Base-by-base conservation (phyloP, 2,113 vertebrate genomes). In the Mirza zaza region DNA sequence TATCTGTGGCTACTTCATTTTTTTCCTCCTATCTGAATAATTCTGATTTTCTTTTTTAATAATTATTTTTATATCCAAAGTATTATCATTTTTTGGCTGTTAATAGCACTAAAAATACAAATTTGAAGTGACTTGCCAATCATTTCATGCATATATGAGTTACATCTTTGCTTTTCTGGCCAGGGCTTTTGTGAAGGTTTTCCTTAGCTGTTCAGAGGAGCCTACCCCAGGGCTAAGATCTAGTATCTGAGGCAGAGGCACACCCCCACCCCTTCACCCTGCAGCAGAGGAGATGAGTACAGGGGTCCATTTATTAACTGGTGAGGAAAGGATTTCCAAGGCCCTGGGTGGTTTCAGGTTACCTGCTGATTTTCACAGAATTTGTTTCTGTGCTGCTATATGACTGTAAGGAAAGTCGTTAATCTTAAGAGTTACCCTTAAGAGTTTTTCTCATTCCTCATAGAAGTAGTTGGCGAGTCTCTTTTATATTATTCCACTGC, bases 11-110 rank as follows among this genome's bases (percentile, higher is more conserved):
- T 61, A 3, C 52, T 23, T 90, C n/a, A 34, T n/a, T 8, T 77
- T 23, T 25, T 82, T 84, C 18, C 18, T 45, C 45, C 68, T 68
- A 2, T 57, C 76, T 55, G 65, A 73, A 63, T 27, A 25, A 48
- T 65, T 87, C 25, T 34, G 4, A 32, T 88, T 93, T 82, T 91
- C 45, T 94, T 89, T 81, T 63, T 93, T 91, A 50, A 55, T 83
- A 68, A 39, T 83, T 77, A 17, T 84, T 93, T 88, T 79, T 79
- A 52, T 48, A 18, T 84, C 17, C 45, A 63, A 29, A 90, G 20
- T 79, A 89, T 79, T 86, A 65, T 67, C 29, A 39, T 82, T 87
- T 91, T 88, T 42, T 91, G 50, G 29, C n/a, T 81, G 23, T 42
- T 61, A 65, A 59, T 71, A 76, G 6, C 76, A 65, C 81, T 93